Evolutionary conservation across 2,797 vertebrate genomes (phyloP).

Genomic region (Sebastes vulpes): DNA sequence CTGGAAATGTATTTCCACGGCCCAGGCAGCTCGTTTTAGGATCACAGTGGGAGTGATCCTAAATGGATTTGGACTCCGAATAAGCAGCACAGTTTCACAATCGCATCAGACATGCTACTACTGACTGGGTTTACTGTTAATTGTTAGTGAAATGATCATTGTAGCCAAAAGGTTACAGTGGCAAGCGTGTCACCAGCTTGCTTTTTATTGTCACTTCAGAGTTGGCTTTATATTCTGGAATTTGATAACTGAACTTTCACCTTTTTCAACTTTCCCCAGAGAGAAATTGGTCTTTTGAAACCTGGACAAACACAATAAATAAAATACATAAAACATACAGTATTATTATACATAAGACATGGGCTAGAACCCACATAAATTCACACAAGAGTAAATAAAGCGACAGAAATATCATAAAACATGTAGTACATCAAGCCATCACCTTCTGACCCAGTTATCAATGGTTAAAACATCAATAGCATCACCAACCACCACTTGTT

Average conservation of each 20-base stretch:
- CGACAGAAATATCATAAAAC: background rate
- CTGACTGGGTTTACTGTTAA: background rate
- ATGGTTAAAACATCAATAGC: background rate
- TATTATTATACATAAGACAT: background rate
- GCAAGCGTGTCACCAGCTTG: background rate
- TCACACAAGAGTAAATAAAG: background rate
- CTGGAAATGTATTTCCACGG: slow-evolving; percentile 6
- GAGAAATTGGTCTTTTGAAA: background rate
- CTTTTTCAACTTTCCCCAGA: background rate
- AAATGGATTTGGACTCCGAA: background rate
- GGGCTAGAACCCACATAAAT: background rate
- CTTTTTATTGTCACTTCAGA: background rate
- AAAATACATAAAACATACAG: background rate
- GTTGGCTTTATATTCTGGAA: background rate
- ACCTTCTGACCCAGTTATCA: background rate
- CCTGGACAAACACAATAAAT: background rate
- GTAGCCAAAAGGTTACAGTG: background rate
- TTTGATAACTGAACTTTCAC: background rate
- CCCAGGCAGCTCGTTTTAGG: background rate
- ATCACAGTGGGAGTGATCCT: background rate
- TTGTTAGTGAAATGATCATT: background rate
- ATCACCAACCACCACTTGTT: background rate
- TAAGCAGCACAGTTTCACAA: background rate
- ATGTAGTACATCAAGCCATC: background rate
- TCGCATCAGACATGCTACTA: background rate